phyloP scores from a whole-genome alignment of 1,140 invertebrate genomes.

The Zaprionus tsacasi region DNA sequence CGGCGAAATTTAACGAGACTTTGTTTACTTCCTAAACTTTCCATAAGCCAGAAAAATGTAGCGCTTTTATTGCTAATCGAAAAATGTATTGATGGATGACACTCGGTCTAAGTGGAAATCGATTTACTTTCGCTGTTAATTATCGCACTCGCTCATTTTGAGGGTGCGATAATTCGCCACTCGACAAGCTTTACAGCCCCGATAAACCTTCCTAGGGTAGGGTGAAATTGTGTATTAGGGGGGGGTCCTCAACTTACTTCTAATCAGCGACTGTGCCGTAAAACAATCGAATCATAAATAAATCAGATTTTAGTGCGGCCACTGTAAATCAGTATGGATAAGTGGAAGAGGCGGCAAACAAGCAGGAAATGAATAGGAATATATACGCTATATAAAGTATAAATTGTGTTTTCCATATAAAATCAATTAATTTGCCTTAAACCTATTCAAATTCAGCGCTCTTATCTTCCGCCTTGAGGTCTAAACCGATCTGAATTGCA shows the following conservation, averaged over 20 bases:
- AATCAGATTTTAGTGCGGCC: conserved; percentile 64
- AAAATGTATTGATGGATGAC: neutral
- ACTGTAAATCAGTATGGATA: conserved; percentile 56
- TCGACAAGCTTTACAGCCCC: conserved; percentile 35
- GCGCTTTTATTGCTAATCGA: neutral
- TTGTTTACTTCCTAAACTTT: conserved; percentile 4
- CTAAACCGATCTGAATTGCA: neutral
- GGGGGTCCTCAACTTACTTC: conserved; percentile 6
- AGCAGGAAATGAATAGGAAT: conserved; percentile 2
- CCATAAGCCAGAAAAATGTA: neutral
- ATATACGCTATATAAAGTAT: neutral
- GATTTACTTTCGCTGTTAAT: conserved; percentile 13
- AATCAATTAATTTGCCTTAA: neutral
- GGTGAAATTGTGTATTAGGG: too few species aligned
- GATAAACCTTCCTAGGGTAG: neutral
- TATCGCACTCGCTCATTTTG: conserved; percentile 1
- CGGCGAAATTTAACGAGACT: neutral
- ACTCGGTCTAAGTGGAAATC: neutral
- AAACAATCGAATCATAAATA: conserved; percentile 51
- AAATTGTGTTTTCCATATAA: neutral
- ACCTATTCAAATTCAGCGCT: neutral
- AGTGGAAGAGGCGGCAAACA: conserved; percentile 27
- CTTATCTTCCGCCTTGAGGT: neutral
- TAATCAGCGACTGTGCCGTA: conserved; percentile 48
- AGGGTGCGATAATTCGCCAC: conserved; percentile 24